Conservation (phyloP, 2,797 vertebrate genomes). For the Sarcoramphus papa region DNA sequence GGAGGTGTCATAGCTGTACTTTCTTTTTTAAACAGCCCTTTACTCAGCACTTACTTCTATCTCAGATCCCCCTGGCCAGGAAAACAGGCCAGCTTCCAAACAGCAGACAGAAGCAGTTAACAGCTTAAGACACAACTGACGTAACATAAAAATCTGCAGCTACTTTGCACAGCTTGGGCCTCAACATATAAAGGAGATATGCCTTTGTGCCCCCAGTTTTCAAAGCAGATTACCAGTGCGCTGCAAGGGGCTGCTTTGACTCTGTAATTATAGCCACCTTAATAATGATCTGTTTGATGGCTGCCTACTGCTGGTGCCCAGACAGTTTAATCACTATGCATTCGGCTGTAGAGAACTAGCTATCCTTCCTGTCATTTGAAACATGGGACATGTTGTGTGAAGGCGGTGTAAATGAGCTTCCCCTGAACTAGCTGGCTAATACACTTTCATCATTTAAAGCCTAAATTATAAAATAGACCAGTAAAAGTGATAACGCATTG, state of each 20-base stretch:
- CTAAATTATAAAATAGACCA: constrained; percentile 12
- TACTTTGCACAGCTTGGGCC: constrained; percentile 66
- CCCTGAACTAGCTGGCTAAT: constrained; percentile 1
- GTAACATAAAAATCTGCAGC: constrained; percentile 59
- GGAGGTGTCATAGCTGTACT: constrained; percentile 63
- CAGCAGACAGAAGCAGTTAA: constrained; percentile 54
- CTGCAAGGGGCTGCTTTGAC: constrained; percentile 59
- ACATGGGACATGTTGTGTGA: constrained; percentile 37
- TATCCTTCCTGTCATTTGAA: constrained; percentile 50
- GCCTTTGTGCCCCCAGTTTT: constrained; percentile 71
- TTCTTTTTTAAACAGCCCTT: constrained; percentile 1
- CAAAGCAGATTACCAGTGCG: constrained; percentile 77
- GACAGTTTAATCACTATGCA: constrained; percentile 64
- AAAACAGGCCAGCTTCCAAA: constrained; percentile 18
- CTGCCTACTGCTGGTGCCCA: constrained; percentile 46
- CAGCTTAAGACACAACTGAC: constrained; percentile 10
- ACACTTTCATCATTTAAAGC: neutral
- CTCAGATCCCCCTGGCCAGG: neutral
- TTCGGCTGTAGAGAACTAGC: constrained; percentile 52
- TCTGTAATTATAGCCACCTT: constrained; percentile 65
- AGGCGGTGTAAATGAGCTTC: neutral
- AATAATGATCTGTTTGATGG: constrained; percentile 35
- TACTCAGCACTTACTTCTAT: neutral
- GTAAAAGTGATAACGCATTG: neutral
- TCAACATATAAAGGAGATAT: constrained; percentile 72